Conservation (phyloP, 92 coral and sea anemone genomes). For the Ricordea florida region DNA sequence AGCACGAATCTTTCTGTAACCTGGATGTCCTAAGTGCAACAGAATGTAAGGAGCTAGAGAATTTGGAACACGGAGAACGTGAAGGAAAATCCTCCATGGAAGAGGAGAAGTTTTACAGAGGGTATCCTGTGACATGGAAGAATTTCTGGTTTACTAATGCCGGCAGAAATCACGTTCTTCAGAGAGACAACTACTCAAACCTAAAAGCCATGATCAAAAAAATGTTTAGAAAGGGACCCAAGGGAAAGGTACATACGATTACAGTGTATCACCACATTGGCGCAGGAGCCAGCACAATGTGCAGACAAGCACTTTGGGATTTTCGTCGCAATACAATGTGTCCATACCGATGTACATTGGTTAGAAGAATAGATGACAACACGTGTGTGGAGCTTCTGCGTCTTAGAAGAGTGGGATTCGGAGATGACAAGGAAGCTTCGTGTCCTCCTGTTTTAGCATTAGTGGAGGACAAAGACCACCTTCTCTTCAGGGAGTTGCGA, state of each 20-base stretch:
- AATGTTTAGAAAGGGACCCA: background rate
- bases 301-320: no score
- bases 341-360: no score
- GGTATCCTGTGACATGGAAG: slow-evolving; percentile 39
- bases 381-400: no score
- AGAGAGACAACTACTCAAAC: slow-evolving; percentile 4
- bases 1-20: slow-evolving; percentile 5
- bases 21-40: slow-evolving; percentile 33
- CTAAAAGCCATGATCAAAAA: slow-evolving; percentile 4
- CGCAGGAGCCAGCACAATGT: slow-evolving; percentile 57
- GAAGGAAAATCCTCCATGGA: background rate
- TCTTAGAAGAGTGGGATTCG: no score
- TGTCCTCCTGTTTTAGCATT: no score
- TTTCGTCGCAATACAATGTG: no score
- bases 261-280: slow-evolving; percentile 50
- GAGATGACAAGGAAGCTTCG: no score
- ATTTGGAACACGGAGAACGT: background rate
- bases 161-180: slow-evolving; percentile 33
- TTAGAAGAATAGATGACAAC: no score
- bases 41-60: slow-evolving; percentile 20
- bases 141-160: slow-evolving; percentile 50
- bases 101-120: slow-evolving; percentile 19
- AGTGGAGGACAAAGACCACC: no score
- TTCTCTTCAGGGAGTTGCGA: no score
- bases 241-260: slow-evolving; percentile 34